Percentiles rank a stretch among this genome's conserved stretches.
Evolutionary conservation across 2,888 invertebrate genomes (phyloP).

Genomic region (Hirtodrosophila histrioides): DNA sequence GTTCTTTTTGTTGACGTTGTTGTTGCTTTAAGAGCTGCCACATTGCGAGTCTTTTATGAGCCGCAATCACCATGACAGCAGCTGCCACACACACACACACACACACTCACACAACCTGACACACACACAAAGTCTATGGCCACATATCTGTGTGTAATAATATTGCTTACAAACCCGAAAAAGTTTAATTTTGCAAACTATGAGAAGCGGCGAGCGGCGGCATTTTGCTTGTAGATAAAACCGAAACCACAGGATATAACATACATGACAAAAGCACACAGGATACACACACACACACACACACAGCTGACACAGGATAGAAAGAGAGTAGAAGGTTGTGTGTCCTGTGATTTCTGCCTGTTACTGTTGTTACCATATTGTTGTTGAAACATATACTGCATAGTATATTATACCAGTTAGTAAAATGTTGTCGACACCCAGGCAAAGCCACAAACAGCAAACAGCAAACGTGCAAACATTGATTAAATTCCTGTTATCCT

Average conservation of each 20-base stretch:
- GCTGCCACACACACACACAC: conserved; percentile 16
- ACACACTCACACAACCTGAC: conserved; percentile 6
- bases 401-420: not conserved
- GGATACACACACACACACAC: not conserved
- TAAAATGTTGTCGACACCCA: conserved; percentile 12
- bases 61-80: conserved; percentile 34
- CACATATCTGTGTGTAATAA: conserved; percentile 2
- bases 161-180: conserved; percentile 24
- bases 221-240: conserved; percentile 24
- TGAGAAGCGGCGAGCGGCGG: conserved; percentile 27
- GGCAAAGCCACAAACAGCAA: conserved; percentile 31
- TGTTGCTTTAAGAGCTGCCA: conserved; percentile 42
- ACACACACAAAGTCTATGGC: not conserved
- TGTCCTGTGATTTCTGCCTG: conserved; percentile 34
- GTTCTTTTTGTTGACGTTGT: conserved; percentile 10
- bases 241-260: conserved; percentile 25
- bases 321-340: conserved; percentile 21
- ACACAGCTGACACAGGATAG: not conserved
- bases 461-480: conserved; percentile 39
- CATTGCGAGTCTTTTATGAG: conserved; percentile 31
- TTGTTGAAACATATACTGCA: conserved; percentile 7
- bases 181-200: conserved; percentile 55
- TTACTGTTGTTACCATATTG: conserved; percentile 7
- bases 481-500: conserved; percentile 53
- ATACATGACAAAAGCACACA: conserved; percentile 22